Evolutionary conservation across 2,797 vertebrate genomes (phyloP), one percentile per base, ranked within the genome.

Genomic region (Sebastes iracundus): DNA sequence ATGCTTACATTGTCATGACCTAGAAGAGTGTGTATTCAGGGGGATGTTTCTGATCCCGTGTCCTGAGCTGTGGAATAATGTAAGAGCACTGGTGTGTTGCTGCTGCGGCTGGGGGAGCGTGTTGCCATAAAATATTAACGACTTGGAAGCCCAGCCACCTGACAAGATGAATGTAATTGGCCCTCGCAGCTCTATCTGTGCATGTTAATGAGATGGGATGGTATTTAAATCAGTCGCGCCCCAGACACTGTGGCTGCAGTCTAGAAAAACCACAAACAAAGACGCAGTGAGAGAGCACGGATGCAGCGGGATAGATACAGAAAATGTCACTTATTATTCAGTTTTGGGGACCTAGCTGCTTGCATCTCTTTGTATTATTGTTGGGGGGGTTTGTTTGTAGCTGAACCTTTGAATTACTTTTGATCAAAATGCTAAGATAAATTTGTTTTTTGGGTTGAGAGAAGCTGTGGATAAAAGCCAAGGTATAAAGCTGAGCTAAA

Each of bases 121-220:
- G 94, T 95, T 95, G 94, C 94, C 93, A 94, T 96, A 95, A 96
- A 95, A 95, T 96, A 96, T 96, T 96, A 96, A 96, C 91, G 94
- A 96, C 94, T 95, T 92, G 88, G 93, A 95, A 95, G 94, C 93
- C 84, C 83, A 78, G 93, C 93, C 94, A 93, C 94, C 93, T 95
- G 95, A 96, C 95, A 96, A 95, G 95, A 96, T 95, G 94, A 95
- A 96, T 95, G 95, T 95, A 95, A 96, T 96, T 96, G 95, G 95
- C 96, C 95, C 95, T 96, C 93, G 90, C 93, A 92, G 95, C 94
- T 95, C 94, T 92, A 94, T 95, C 94, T 94, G 93, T 94, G 94
- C 95, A 96, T 96, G 95, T 95, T 95, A 96, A 96, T 96, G 95
- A 95, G 95, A 94, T 92, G 91, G 95, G 93, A 93, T 94, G 95